Conservation (phyloP, 2,113 vertebrate genomes). For the Gadus macrocephalus region DNA sequence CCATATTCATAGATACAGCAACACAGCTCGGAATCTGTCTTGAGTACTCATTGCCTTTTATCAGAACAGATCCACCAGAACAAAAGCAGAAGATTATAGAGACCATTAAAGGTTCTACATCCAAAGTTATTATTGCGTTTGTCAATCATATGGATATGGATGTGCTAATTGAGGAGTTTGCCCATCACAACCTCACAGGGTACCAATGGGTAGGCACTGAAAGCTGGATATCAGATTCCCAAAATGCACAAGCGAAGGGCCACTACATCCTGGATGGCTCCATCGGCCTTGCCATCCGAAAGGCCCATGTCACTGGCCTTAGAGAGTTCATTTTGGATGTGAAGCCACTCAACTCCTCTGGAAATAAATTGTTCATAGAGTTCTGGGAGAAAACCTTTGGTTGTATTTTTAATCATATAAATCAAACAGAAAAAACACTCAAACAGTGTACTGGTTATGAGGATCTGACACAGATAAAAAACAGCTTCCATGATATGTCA, state of each 20-base stretch:
- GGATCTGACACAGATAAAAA: slow-evolving; percentile 49
- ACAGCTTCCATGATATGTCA: slow-evolving; percentile 69
- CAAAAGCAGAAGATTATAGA: slow-evolving; percentile 57
- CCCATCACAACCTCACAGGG: slow-evolving; percentile 61
- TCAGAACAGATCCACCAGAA: slow-evolving; percentile 53
- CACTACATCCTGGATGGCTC: slow-evolving; percentile 63
- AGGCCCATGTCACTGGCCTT: slow-evolving; percentile 57
- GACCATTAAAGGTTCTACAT: slow-evolving; percentile 60
- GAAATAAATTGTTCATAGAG: slow-evolving; percentile 51
- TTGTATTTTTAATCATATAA: slow-evolving; percentile 41
- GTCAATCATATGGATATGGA: slow-evolving; percentile 55
- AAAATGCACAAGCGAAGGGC: slow-evolving; percentile 43
- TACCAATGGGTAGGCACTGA: slow-evolving; percentile 74
- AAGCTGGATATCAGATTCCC: slow-evolving; percentile 64
- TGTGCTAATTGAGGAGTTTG: slow-evolving; percentile 51
- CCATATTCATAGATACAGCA: slow-evolving; percentile 53
- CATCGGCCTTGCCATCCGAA: slow-evolving; percentile 66
- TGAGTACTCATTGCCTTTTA: slow-evolving; percentile 60
- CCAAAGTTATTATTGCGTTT: slow-evolving; percentile 66
- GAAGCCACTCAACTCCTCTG: slow-evolving; percentile 44
- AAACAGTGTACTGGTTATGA: slow-evolving; percentile 60
- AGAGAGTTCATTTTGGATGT: slow-evolving; percentile 65
- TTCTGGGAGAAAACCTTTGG: slow-evolving; percentile 65
- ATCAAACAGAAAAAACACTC: background rate
- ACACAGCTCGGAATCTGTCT: slow-evolving; percentile 54